Base-by-base conservation (phyloP, 1,140 invertebrate species). In the Drosophila biarmipes region DNA sequence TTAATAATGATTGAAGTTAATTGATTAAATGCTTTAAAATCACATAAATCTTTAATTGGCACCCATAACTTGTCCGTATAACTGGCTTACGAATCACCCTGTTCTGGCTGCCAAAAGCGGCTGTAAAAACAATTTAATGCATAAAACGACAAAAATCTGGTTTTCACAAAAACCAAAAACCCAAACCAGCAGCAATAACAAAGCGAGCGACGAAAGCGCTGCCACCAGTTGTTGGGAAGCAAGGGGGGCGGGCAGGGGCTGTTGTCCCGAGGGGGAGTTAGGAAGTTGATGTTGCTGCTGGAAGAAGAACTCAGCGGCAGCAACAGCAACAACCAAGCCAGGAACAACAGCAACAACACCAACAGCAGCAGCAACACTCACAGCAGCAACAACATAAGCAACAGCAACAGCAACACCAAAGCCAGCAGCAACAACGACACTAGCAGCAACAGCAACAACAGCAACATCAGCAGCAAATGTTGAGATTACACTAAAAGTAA, bases 61-160 rank as follows among this genome's bases (percentile, higher is more conserved):
- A 48, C n/a, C 45, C 24, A 48, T 6, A 24, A 24, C 14, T 17
- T 31, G 46, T 49, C 48, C 34, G 6, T 17, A 19, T 34, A 34
- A 11, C 29, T 34, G 14, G 27, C 46, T 46, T 51, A 34, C 48
- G 31, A 31, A 49, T 73, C 77, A 86, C 81, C 81, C 82, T 86
- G 73, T 87, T 78, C 58, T 64, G 35, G 21, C 48, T 29, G 54
- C 72, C 73, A 87, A 87, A 81, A 72, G 74, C 82, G 82, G 82
- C 84, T 87, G 84, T 87, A 89, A 87, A 87, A 87, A 87, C 82
- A 87, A 87, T 87, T 82, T 87, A 87, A 87, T 87, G 82, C 84
- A 87, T 82, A 87, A 87, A 87, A 87, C 82, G 84, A 87, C 82
- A 82, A 87, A 87, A 87, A 87, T 87, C 82, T 87, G 82, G 82